A percentile compares a stretch with the other conserved stretches of the same genome.
Evolutionary conservation across 2,888 invertebrate genomes (phyloP).

Genomic region (Pasiphila rectangulata): DNA sequence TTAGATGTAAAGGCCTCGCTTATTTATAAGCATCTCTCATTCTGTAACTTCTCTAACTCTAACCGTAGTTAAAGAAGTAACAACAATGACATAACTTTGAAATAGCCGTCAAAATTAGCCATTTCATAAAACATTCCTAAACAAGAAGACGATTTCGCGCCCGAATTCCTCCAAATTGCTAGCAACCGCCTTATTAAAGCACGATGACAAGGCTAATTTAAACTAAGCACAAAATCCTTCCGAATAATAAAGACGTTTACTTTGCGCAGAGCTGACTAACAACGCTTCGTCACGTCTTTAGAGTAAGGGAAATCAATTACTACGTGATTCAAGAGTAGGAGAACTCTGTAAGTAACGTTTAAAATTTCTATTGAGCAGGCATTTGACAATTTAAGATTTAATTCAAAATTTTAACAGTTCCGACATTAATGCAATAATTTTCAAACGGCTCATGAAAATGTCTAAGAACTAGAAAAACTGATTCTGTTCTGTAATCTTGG

Average conservation of each 20-base stretch:
- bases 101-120: background rate
- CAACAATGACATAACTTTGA: no score
- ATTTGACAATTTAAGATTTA: no score
- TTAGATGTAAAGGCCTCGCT: no score
- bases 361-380: no score
- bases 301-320: constrained; percentile 40
- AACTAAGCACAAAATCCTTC: constrained; percentile 22
- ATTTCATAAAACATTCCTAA: constrained; percentile 1
- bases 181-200: constrained; percentile 11
- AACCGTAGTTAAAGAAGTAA: no score
- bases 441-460: no score
- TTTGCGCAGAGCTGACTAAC: constrained; percentile 24
- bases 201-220: constrained; percentile 16
- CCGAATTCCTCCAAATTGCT: background rate
- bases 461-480: no score
- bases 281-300: constrained; percentile 34
- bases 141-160: background rate
- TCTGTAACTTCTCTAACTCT: no score
- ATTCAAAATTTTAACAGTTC: no score
- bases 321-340: constrained; percentile 38
- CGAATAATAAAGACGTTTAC: constrained; percentile 32
- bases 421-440: no score
- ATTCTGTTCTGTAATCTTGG: no score
- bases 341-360: constrained; percentile 23
- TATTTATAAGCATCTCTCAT: no score